Conservation (phyloP, 2,888 invertebrate genomes). For the Phragmatobia fuliginosa region DNA sequence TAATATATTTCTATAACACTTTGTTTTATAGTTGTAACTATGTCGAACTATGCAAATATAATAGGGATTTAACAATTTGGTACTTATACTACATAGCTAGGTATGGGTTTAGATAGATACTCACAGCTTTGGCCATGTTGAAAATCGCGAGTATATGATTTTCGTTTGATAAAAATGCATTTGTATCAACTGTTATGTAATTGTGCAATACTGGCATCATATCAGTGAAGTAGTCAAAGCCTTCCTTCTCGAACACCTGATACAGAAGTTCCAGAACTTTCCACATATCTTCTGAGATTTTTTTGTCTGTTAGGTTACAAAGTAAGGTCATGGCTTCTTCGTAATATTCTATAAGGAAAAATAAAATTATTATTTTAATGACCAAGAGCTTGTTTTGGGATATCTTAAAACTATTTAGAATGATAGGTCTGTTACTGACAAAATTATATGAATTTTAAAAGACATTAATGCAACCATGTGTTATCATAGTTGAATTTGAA, state of each 20-base stretch:
- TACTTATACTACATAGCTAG: not conserved
- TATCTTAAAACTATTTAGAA: not conserved
- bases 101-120: constrained; percentile 46
- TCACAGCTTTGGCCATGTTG: constrained; percentile 97
- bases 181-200: constrained; percentile 98
- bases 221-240: constrained; percentile 98
- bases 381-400: not conserved
- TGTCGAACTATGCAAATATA: too few species aligned
- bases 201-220: constrained; percentile 99
- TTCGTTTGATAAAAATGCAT: constrained; percentile 96
- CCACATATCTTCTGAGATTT: constrained; percentile 98
- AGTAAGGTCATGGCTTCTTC: constrained; percentile 98
- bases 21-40: not conserved
- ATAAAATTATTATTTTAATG: not conserved
- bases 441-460: not conserved
- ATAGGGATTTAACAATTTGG: too few species aligned
- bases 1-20: too few species aligned
- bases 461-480: not conserved
- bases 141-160: constrained; percentile 96
- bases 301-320: constrained; percentile 95
- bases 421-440: not conserved
- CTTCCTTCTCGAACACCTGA: constrained; percentile 97
- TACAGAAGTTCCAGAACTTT: constrained; percentile 95
- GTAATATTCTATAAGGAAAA: constrained; percentile 92
- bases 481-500: not conserved